phyloP scores from a whole-genome alignment of 1,140 invertebrate species.

The Macrobrachium rosenbergii region DNA sequence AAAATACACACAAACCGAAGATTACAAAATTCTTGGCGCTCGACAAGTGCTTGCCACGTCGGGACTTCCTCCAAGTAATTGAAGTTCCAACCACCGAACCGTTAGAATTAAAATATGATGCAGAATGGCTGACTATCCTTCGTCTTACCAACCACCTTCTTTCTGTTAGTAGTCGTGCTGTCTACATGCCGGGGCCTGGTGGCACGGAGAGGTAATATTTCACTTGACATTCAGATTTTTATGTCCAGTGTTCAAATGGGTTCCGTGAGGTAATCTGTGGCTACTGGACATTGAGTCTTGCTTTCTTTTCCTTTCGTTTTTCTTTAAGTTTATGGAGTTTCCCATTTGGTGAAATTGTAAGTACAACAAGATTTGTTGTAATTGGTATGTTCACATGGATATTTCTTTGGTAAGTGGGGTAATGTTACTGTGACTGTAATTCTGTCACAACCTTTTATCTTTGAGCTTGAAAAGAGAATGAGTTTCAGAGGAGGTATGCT shows the following conservation, averaged over 20 bases:
- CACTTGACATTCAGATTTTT: conserved; percentile 4
- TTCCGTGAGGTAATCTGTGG: background rate
- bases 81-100: conserved; percentile 67
- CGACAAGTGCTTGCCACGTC: conserved; percentile 91
- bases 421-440: background rate
- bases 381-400: too few relatives aligned
- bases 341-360: too few relatives aligned
- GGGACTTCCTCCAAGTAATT: conserved; percentile 69
- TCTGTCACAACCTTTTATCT: background rate
- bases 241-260: background rate
- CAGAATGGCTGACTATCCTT: conserved; percentile 94
- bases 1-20: conserved; percentile 67
- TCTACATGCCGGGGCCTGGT: conserved; percentile 85
- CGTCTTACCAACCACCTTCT: conserved; percentile 90
- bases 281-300: background rate
- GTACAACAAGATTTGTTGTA: too few relatives aligned
- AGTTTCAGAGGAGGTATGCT: conserved; percentile 5
- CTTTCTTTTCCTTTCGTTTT: background rate
- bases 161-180: conserved; percentile 77
- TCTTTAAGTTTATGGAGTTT: too few relatives aligned
- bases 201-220: conserved; percentile 75
- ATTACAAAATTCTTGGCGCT: conserved; percentile 93
- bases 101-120: conserved; percentile 83
- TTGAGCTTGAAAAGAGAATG: background rate
- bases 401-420: background rate